phyloP scores from a whole-genome alignment of 1,140 invertebrate genomes.

The Parasteatoda tepidariorum region DNA sequence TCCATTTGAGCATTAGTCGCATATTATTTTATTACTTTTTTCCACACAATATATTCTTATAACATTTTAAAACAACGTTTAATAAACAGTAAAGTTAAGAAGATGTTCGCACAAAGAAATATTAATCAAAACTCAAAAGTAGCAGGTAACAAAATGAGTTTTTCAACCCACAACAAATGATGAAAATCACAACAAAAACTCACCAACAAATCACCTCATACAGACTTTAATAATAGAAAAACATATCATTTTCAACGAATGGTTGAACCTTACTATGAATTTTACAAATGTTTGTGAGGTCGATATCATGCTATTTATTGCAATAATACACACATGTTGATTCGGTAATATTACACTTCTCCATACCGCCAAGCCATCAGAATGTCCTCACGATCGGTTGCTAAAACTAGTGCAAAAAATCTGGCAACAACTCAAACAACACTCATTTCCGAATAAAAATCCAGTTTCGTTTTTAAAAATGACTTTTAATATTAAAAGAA shows the following conservation, averaged over 20 bases:
- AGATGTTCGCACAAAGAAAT: too few relatives aligned
- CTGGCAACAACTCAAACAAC: neutral
- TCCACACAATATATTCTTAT: too few relatives aligned
- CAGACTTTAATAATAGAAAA: conserved; percentile 3
- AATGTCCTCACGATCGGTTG: conserved; percentile 19
- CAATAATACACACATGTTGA: conserved; percentile 55
- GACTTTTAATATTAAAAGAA: too few relatives aligned
- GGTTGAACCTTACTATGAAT: neutral
- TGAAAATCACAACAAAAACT: conserved; percentile 9
- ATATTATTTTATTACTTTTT: too few relatives aligned
- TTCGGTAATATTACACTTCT: conserved; percentile 32
- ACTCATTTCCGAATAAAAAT: too few relatives aligned
- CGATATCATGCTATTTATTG: conserved; percentile 14
- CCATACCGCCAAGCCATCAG: conserved; percentile 57
- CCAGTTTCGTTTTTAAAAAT: too few relatives aligned
- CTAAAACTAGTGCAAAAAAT: neutral
- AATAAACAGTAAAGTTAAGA: too few relatives aligned
- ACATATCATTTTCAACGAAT: conserved; percentile 40
- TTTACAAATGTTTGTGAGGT: neutral
- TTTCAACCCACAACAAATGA: neutral
- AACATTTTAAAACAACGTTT: too few relatives aligned
- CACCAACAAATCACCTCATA: conserved; percentile 33
- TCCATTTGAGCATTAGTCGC: too few relatives aligned
- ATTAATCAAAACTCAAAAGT: too few relatives aligned
- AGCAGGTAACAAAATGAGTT: too few relatives aligned